These are phyloP conservation scores for Bombyx huttoni DNA, from an alignment of 2,888 invertebrate genomes.

Conservation along the genomic window DNA sequence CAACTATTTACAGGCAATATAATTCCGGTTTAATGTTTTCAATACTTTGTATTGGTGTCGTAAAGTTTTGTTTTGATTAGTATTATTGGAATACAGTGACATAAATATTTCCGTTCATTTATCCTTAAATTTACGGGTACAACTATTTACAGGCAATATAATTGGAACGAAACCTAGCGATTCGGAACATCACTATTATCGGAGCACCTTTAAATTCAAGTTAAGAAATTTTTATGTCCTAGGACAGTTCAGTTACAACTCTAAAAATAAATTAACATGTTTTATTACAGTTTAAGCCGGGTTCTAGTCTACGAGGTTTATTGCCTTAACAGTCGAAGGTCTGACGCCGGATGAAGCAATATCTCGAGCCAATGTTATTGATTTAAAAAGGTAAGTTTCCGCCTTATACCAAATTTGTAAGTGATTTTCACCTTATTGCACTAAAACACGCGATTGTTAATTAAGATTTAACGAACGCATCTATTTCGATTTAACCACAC, in stretches of 20 bases:
- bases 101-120: no score
- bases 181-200: neutral
- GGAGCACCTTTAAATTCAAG: neutral
- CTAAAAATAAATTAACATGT: neutral
- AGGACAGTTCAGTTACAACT: neutral
- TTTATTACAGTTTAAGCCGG: neutral
- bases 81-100: no score
- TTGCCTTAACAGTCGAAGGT: conserved; percentile 17
- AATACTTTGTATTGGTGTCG: no score
- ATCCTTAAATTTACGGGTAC: neutral
- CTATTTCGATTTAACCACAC: conserved; percentile 52
- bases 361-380: conserved; percentile 9
- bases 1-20: neutral
- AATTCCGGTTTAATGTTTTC: no score
- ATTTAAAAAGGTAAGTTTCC: no score
- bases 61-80: no score
- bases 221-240: neutral
- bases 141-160: neutral
- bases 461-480: conserved; percentile 20
- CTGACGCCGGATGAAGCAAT: conserved; percentile 28
- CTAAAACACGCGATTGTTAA: conserved; percentile 8
- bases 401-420: conserved; percentile 1
- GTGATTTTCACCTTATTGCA: conserved; percentile 6
- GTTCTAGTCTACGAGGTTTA: neutral
- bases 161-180: neutral